phyloP scores from a whole-genome alignment of 2,888 invertebrate genomes.

The Drosophila koepferae region DNA sequence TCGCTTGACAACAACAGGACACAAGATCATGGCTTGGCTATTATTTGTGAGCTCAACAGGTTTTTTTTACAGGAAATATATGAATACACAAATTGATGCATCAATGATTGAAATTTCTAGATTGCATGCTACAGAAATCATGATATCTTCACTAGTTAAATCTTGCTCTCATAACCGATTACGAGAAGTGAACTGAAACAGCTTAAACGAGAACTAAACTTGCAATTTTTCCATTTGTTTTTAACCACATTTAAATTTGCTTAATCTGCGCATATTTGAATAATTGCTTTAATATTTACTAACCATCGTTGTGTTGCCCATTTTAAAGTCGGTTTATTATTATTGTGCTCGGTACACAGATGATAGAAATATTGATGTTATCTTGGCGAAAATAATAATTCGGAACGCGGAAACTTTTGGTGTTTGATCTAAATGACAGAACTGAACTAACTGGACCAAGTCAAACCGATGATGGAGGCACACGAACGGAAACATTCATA shows the following conservation, averaged over 20 bases:
- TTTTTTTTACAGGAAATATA: no score
- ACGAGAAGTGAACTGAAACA: not conserved
- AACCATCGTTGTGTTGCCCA: conserved; percentile 76
- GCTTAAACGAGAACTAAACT: not conserved
- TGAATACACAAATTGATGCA: no score
- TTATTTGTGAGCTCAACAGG: no score
- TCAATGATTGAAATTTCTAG: no score
- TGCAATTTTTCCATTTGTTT: not conserved
- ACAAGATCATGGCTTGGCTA: no score
- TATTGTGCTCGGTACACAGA: not conserved
- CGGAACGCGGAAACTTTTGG: conserved; percentile 58
- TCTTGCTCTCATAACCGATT: not conserved
- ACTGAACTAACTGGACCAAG: conserved; percentile 83
- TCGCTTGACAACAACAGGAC: no score
- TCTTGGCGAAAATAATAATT: conserved; percentile 27
- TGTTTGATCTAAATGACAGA: conserved; percentile 80
- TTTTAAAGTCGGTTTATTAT: conserved; percentile 30
- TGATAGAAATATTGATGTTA: conserved; percentile 4
- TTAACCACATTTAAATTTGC: not conserved
- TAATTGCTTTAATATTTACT: conserved; percentile 20
- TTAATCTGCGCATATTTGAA: no score
- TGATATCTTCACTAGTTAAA: not conserved
- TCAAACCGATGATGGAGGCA: conserved; percentile 69
- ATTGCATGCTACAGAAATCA: not conserved
- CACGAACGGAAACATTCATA: conserved; percentile 68